A percentile compares a stretch with the other conserved stretches of the same genome.
Evolutionary conservation across 2,888 invertebrate species (phyloP).

Genomic region (Hypomecis atomaria): DNA sequence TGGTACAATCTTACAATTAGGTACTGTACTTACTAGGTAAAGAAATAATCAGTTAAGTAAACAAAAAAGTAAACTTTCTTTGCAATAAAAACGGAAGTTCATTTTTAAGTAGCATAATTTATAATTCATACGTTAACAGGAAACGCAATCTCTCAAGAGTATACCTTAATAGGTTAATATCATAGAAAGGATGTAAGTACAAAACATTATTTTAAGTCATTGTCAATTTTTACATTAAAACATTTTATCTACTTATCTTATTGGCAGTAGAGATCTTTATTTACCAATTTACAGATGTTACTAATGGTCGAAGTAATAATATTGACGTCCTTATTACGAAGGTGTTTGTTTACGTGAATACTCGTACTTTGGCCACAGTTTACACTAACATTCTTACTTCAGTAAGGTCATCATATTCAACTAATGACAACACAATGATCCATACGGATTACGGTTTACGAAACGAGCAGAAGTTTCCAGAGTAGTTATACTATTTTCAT

Average conservation of each 20-base stretch:
- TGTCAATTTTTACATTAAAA: constrained; percentile 71
- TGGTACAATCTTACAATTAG: constrained; percentile 60
- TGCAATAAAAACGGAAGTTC: constrained; percentile 1
- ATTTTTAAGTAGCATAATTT: neutral
- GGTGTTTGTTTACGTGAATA: neutral
- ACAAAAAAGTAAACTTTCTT: constrained; percentile 39
- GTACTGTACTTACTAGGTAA: constrained; percentile 28
- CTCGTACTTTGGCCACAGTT: constrained; percentile 42
- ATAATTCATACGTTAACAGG: neutral
- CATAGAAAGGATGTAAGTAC: constrained; percentile 69
- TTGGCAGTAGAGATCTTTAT: constrained; percentile 80
- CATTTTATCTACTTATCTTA: constrained; percentile 78
- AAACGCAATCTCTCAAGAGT: constrained; percentile 7
- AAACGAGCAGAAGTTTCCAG: constrained; percentile 34
- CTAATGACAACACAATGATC: constrained; percentile 73
- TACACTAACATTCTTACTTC: constrained; percentile 66
- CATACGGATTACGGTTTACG: constrained; percentile 49
- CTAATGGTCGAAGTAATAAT: constrained; percentile 33
- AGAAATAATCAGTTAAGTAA: constrained; percentile 37
- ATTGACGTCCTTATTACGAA: constrained; percentile 2
- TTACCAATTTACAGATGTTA: constrained; percentile 68
- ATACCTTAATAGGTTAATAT: constrained; percentile 24
- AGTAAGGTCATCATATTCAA: constrained; percentile 68
- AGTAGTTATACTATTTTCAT: constrained; percentile 30
- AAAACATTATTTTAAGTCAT: constrained; percentile 70